Conservation (phyloP, 2,797 vertebrate genomes). For the Crocidura indochinensis region DNA sequence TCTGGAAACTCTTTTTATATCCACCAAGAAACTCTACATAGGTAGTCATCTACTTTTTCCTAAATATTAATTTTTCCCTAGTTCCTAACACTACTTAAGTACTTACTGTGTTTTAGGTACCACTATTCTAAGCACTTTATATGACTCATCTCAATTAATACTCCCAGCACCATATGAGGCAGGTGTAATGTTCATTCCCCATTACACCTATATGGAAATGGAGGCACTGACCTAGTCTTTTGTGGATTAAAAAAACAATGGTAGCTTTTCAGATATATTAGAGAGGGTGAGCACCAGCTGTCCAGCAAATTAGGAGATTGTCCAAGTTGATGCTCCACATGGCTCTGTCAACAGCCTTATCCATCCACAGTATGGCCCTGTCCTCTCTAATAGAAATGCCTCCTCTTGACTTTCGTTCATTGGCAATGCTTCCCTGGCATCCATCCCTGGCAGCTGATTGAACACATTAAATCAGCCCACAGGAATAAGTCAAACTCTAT, state of each 20-base stretch:
- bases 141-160: not conserved
- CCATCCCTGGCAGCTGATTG: slow-evolving; percentile 71
- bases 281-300: not conserved
- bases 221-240: not conserved
- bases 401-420: not conserved
- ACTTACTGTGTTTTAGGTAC: not conserved
- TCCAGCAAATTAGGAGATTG: not conserved
- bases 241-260: not conserved
- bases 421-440: slow-evolving; percentile 30
- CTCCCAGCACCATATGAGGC: not conserved
- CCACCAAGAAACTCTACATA: not conserved
- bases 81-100: too few relatives aligned
- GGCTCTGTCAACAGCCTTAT: not conserved
- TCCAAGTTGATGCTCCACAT: not conserved
- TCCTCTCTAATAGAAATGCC: not conserved
- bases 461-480: slow-evolving; percentile 78
- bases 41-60: not conserved
- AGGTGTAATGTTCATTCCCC: not conserved
- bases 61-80: not conserved
- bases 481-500: slow-evolving; percentile 80
- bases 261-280: not conserved
- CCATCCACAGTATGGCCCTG: not conserved
- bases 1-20: not conserved
- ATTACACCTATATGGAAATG: slow-evolving; percentile 28
- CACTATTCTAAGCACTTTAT: not conserved